Percentiles rank a stretch among this genome's conserved stretches.
Evolutionary conservation across 2,113 vertebrate species (phyloP).

Genomic region (Muscicapa adusta): DNA sequence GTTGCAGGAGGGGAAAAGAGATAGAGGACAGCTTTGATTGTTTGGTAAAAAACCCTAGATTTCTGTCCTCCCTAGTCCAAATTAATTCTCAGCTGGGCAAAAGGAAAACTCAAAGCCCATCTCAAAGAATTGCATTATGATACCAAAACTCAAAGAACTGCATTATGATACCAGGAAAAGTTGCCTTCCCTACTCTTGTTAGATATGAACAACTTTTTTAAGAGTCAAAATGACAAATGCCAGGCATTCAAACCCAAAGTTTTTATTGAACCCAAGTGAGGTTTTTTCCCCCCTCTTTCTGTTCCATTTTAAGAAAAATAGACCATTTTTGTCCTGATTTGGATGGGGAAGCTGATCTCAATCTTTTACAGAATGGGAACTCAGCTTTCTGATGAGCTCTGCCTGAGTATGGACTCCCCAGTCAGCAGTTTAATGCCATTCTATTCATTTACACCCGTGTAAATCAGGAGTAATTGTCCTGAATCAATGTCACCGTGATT

Average conservation of each 20-base stretch:
- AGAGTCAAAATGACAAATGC: slow-evolving; percentile 33
- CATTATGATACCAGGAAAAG: background rate
- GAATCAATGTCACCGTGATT: slow-evolving; percentile 61
- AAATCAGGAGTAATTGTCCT: slow-evolving; percentile 66
- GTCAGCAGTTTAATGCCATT: slow-evolving; percentile 57
- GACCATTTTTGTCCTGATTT: slow-evolving; percentile 59
- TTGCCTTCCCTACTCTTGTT: background rate
- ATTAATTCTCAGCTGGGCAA: background rate
- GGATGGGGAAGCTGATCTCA: slow-evolving; percentile 62
- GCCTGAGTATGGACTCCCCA: slow-evolving; percentile 48
- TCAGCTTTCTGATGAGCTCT: slow-evolving; percentile 60
- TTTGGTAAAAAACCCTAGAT: background rate
- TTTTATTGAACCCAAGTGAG: slow-evolving; percentile 33
- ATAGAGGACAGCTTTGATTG: background rate
- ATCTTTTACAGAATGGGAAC: slow-evolving; percentile 47
- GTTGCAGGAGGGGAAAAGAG: background rate
- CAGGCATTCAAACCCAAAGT: slow-evolving; percentile 26
- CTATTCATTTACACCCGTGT: slow-evolving; percentile 63
- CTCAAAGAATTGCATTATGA: background rate
- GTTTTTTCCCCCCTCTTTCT: background rate
- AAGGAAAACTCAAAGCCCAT: background rate
- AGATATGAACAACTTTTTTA: background rate
- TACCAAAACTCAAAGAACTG: background rate
- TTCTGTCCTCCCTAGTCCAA: background rate
- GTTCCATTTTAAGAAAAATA: slow-evolving; percentile 60